These are phyloP conservation scores for Athetis lepigone DNA, from an alignment of 2,888 invertebrate genomes.

Conservation along the genomic window DNA sequence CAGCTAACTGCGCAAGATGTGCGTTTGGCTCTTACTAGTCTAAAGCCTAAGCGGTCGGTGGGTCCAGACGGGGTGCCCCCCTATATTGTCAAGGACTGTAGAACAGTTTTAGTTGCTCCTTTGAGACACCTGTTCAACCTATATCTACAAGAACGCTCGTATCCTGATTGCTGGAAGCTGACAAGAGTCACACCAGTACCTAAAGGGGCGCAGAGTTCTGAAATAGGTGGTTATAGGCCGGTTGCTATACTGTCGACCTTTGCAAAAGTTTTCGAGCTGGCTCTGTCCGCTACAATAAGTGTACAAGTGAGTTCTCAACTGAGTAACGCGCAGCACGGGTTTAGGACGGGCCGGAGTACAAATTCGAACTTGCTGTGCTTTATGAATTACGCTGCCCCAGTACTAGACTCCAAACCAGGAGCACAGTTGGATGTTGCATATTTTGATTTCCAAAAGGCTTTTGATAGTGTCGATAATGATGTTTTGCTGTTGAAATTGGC, in stretches of 20 bases:
- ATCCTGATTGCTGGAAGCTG: too few relatives aligned
- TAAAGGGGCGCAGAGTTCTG: background rate
- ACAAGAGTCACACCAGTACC: background rate
- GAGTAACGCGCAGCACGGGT: slow-evolving; percentile 1
- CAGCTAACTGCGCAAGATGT: too few relatives aligned
- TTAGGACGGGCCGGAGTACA: slow-evolving; percentile 12
- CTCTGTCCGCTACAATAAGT: background rate
- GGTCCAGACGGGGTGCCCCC: slow-evolving; percentile 47
- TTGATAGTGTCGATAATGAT: slow-evolving; percentile 40
- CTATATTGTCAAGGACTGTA: slow-evolving; percentile 30
- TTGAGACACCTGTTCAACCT: too few relatives aligned
- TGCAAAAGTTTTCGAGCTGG: background rate
- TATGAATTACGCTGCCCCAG: too few relatives aligned
- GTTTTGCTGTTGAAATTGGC: slow-evolving; percentile 27
- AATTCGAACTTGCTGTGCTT: too few relatives aligned
- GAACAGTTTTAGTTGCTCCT: background rate
- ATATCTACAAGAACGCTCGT: too few relatives aligned
- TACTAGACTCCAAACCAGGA: background rate
- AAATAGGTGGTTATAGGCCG: slow-evolving; percentile 1
- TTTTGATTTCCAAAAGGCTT: slow-evolving; percentile 35
- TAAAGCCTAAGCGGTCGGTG: slow-evolving; percentile 23
- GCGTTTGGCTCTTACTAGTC: too few relatives aligned
- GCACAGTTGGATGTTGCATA: slow-evolving; percentile 24
- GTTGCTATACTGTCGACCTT: slow-evolving; percentile 1
- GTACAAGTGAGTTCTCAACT: slow-evolving; percentile 1